A percentile compares a stretch with the other conserved stretches of the same genome.
phyloP scores from a whole-genome alignment of 2,888 invertebrate species.

The Lysandra bellargus region DNA sequence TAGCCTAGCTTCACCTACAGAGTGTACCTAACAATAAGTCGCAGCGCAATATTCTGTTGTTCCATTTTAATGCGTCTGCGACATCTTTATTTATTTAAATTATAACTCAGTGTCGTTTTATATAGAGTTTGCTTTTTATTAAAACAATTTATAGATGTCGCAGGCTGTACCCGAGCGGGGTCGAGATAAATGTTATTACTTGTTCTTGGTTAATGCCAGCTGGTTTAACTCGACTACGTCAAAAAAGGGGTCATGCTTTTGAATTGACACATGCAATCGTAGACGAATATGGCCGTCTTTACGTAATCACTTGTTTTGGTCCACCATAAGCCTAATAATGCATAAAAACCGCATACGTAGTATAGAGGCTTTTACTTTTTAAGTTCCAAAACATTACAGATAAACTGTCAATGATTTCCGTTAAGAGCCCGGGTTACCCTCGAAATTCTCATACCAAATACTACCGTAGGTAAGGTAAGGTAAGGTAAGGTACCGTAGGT shows the following conservation, averaged over 20 bases:
- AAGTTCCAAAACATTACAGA: not conserved
- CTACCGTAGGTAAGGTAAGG: too few species aligned
- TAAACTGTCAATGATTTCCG: too few species aligned
- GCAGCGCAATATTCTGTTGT: constrained; percentile 21
- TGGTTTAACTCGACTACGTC: not conserved
- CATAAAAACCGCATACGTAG: too few species aligned
- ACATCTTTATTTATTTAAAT: constrained; percentile 29
- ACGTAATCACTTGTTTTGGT: too few species aligned
- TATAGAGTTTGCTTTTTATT: constrained; percentile 31
- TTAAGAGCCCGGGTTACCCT: too few species aligned
- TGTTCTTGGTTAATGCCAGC: not conserved
- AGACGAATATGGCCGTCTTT: too few species aligned
- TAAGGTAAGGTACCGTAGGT: too few species aligned
- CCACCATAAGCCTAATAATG: too few species aligned
- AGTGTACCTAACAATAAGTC: not conserved
- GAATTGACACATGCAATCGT: too few species aligned
- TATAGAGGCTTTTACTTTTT: not conserved
- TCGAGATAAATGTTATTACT: constrained; percentile 5
- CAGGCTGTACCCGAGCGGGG: not conserved
- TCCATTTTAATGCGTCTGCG: constrained; percentile 20
- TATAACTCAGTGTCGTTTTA: constrained; percentile 26
- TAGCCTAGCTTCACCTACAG: not conserved
- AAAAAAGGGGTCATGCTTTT: too few species aligned
- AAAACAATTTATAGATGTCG: constrained; percentile 21
- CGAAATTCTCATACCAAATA: too few species aligned